Evolutionary conservation across 2,797 vertebrate genomes (phyloP), one percentile per base, ranked within the genome.

Genomic region (Hypotaenidia philippensis): DNA sequence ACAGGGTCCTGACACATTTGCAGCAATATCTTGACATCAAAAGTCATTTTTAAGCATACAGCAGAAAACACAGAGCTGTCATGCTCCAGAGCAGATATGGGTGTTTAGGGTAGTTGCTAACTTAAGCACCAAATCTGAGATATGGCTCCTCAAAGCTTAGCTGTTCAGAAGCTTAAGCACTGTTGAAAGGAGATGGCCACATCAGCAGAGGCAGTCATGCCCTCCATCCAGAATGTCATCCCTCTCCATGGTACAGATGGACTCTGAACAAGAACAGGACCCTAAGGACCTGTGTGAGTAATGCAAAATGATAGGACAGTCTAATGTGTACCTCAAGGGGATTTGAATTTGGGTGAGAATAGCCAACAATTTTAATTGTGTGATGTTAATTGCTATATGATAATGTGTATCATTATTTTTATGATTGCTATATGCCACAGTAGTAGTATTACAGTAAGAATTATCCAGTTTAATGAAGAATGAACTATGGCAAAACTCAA

Each of bases 91-190:
- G 31, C 21, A 59, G 41, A 14, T 38, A 16, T 0, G 4, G 25
- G 7, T 47, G 36, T 52, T 61, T n/a, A 63, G 27, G 61, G 27
- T 6, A 75, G 59, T 27, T 36, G 41, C 27, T 59, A 47, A 36
- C 6, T 55, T 57, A 61, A 36, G 38, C 56, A 66, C 9, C 12
- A 52, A 60, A 20, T 29, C 23, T 64, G 53, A 50, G 34, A 79
- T 75, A 52, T 2, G 2, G 11, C 50, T 55, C 38, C 2, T 2
- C 5, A 1, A 34, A 2, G 0, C 17, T 19, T 0, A 2, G 17
- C 38, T 82, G 29, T 81, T 72, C 25, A 38, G 29, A 71, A 78
- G 9, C 7, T 31, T 26, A 47, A 61, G 27, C 4, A 19, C 32
- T 45, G 34, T 0, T 49, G 53, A 52, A 72, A 13, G 23, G 22